Conservation (phyloP, 1,140 invertebrate genomes). For the Archivesica marissinica region DNA sequence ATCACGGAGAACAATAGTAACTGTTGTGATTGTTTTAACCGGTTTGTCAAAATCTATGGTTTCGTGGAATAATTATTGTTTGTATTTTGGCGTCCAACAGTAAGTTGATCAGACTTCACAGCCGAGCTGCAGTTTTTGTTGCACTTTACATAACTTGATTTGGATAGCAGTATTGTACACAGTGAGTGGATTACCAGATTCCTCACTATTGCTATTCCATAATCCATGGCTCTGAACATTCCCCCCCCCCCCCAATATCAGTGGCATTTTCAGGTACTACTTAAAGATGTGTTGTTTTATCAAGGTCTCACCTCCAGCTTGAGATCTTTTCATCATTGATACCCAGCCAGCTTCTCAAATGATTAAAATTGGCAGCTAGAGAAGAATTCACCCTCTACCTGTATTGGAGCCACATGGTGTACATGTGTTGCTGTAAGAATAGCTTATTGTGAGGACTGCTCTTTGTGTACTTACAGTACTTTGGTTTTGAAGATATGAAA, state of each 20-base stretch:
- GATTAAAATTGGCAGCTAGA: slow-evolving; percentile 42
- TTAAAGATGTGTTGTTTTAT: slow-evolving; percentile 3
- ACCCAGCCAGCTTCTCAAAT: slow-evolving; percentile 37
- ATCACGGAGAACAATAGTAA: too few species aligned
- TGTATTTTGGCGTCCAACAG: too few species aligned
- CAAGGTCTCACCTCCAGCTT: slow-evolving; percentile 17
- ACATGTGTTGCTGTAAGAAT: slow-evolving; percentile 29
- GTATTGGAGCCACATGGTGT: slow-evolving; percentile 33
- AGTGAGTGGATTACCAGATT: too few species aligned
- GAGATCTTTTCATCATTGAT: slow-evolving; percentile 42
- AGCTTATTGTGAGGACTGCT: slow-evolving; percentile 9
- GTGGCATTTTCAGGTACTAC: background rate
- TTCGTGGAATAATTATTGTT: too few species aligned
- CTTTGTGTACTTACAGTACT: slow-evolving; percentile 1
- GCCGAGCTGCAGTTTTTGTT: too few species aligned
- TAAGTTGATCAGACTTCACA: too few species aligned
- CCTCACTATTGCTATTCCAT: too few species aligned
- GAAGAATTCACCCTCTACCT: slow-evolving; percentile 8
- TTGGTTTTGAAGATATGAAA: background rate
- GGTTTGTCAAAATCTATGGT: too few species aligned
- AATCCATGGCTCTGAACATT: too few species aligned
- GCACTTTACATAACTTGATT: too few species aligned
- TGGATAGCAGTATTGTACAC: too few species aligned
- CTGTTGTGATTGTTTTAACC: too few species aligned
- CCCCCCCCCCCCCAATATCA: background rate